Conservation (phyloP, 2,113 vertebrate species). For the Rhinolophus ferrumequinum region DNA sequence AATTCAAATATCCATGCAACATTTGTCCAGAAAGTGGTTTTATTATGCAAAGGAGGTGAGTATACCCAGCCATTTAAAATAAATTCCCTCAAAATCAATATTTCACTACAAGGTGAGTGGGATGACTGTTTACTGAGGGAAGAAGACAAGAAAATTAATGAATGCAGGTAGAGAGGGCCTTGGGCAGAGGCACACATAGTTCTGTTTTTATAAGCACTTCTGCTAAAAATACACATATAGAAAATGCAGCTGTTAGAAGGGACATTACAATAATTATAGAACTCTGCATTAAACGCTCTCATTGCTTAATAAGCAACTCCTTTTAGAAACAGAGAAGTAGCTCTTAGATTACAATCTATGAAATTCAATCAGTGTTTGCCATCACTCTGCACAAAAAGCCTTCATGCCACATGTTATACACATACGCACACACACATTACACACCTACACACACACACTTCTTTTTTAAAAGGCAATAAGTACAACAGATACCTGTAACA, state of each 20-base stretch:
- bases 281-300: conserved; percentile 18
- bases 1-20: background rate
- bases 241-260: conserved; percentile 29
- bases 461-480: background rate
- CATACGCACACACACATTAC: background rate
- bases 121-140: background rate
- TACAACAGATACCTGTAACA: background rate
- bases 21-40: background rate
- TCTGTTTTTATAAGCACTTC: conserved; percentile 4
- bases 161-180: background rate
- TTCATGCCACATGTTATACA: background rate
- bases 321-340: conserved; percentile 4
- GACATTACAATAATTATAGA: conserved; percentile 2
- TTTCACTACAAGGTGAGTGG: background rate
- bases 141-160: background rate
- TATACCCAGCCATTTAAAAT: background rate
- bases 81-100: background rate
- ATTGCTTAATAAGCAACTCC: conserved; percentile 21
- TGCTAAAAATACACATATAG: conserved; percentile 51
- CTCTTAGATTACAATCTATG: background rate
- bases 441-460: background rate
- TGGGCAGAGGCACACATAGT: background rate
- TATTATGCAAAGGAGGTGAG: background rate
- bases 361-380: background rate
- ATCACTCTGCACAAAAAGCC: background rate